Evolutionary conservation across 2,888 invertebrate species (phyloP).

Genomic region (Phymatocera aterrima): DNA sequence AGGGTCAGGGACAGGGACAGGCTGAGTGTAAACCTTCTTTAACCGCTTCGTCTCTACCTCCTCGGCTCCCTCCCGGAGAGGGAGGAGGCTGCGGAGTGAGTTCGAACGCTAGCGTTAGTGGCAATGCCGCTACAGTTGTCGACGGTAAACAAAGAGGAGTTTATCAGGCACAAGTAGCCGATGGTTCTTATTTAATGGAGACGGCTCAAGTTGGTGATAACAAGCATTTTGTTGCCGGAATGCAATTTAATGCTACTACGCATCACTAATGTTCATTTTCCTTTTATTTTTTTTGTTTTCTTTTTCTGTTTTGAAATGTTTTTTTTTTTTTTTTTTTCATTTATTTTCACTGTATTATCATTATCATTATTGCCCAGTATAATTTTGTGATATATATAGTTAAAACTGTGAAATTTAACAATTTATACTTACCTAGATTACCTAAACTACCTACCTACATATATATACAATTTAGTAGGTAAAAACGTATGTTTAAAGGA

Average conservation of each 20-base stretch:
- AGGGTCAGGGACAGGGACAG: conserved; percentile 54
- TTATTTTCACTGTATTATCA: background rate
- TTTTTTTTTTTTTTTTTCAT: conserved; percentile 8
- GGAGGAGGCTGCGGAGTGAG: conserved; percentile 45
- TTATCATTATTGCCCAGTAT: conserved; percentile 32
- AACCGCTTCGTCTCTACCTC: conserved; percentile 48
- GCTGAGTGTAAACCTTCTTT: conserved; percentile 53
- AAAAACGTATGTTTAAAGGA: conserved; percentile 64
- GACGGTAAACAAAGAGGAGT: conserved; percentile 64
- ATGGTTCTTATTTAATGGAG: conserved; percentile 62
- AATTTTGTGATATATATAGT: conserved; percentile 47
- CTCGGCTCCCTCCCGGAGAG: conserved; percentile 52
- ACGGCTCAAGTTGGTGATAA: conserved; percentile 64
- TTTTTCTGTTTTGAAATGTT: background rate
- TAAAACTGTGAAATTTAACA: background rate
- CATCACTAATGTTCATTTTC: conserved; percentile 66
- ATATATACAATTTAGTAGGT: conserved; percentile 63
- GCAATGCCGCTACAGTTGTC: conserved; percentile 41
- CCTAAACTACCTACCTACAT: too few relatives aligned
- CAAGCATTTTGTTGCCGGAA: conserved; percentile 67
- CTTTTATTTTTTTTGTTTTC: conserved; percentile 41
- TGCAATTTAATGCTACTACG: conserved; percentile 71
- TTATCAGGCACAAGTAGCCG: conserved; percentile 64
- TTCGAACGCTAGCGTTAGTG: conserved; percentile 20
- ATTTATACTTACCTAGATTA: conserved; percentile 24